Percentiles rank a stretch among this genome's conserved stretches.
These are phyloP conservation scores for Antechinus flavipes DNA, from an alignment of 2,113 vertebrate genomes.

Conservation along the genomic window DNA sequence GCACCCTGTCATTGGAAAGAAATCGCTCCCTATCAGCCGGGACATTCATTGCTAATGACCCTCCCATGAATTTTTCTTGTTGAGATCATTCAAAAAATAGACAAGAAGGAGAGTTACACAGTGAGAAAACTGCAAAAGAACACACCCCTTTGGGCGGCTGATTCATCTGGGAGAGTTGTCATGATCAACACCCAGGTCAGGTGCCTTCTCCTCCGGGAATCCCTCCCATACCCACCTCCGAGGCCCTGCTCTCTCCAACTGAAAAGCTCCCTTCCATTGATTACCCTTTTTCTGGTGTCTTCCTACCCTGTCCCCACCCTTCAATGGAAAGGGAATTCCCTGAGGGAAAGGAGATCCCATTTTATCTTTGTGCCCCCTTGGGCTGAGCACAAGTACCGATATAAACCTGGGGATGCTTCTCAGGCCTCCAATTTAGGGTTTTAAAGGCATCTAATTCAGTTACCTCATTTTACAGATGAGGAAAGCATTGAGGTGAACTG, in stretches of 20 bases:
- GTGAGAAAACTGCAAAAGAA: not conserved
- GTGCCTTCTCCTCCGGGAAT: not conserved
- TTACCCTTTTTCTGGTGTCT: not conserved
- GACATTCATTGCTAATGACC: not conserved
- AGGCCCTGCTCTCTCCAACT: not conserved
- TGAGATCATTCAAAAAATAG: not conserved
- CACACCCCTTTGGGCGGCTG: not conserved
- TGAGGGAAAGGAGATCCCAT: not conserved
- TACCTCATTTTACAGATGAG: not conserved
- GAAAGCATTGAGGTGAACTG: not conserved
- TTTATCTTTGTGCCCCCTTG: not conserved
- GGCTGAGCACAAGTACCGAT: too few relatives aligned
- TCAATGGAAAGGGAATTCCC: not conserved
- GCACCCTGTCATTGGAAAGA: constrained; percentile 9
- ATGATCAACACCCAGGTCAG: not conserved
- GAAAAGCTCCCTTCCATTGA: not conserved
- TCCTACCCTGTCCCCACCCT: not conserved
- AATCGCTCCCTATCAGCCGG: not conserved
- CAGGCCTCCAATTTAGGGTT: not conserved
- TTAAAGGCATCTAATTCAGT: not conserved
- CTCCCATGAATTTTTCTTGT: not conserved
- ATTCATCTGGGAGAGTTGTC: accelerated
- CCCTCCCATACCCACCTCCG: not conserved
- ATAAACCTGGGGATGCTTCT: not conserved
- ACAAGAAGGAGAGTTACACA: not conserved